Conservation (phyloP, 1,140 invertebrate species). For the Wiebesia pumilae region DNA sequence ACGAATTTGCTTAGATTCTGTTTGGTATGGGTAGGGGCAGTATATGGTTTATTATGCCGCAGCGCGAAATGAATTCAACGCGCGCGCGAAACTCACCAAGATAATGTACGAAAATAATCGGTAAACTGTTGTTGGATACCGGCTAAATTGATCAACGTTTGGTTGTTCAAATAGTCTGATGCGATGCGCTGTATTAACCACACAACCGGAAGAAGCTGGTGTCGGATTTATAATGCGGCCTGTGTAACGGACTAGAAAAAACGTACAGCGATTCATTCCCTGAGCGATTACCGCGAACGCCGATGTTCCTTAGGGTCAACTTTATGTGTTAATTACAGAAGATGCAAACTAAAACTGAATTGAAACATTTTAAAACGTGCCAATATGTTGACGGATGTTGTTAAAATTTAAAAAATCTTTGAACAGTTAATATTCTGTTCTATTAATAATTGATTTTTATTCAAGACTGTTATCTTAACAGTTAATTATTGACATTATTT, state of each 20-base stretch:
- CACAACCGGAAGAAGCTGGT: conserved; percentile 51
- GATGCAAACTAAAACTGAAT: background rate
- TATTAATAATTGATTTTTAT: no score
- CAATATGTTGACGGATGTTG: background rate
- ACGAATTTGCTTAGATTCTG: conserved; percentile 25
- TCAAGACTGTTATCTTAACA: no score
- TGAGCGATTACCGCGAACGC: background rate
- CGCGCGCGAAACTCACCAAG: conserved; percentile 2
- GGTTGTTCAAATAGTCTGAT: conserved; percentile 59
- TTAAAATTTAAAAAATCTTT: background rate
- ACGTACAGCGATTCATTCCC: background rate
- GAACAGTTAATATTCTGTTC: no score
- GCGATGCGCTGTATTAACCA: conserved; percentile 40
- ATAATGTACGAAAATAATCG: conserved; percentile 49
- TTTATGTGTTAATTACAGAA: background rate
- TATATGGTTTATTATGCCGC: conserved; percentile 37
- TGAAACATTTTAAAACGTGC: background rate
- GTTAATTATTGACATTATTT: no score
- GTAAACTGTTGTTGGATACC: no score
- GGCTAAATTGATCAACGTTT: conserved; percentile 44
- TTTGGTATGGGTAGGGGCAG: background rate
- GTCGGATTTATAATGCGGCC: background rate
- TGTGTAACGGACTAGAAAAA: conserved; percentile 15
- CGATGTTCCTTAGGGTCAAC: background rate
- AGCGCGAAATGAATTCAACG: conserved; percentile 13